Evolutionary conservation across 37 sponge, comb jelly and placozoan genomes (phyloP), one percentile per base, ranked within the genome.

Genomic region (Trichoplax adhaerens): DNA sequence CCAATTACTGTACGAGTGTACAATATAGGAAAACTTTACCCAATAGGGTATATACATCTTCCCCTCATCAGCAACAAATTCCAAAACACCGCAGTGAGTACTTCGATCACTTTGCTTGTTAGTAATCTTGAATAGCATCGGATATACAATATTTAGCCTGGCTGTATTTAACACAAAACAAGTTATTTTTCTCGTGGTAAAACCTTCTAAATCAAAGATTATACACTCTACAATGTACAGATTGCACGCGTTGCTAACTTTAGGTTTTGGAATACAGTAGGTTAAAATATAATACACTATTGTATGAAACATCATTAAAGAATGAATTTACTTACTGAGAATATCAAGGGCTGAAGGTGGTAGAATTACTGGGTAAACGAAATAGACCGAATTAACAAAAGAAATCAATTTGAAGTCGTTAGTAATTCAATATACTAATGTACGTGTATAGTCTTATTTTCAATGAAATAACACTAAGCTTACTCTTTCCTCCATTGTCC

Each of bases 21-120:
- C 63, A 46, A 74, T 66, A 74, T 5, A 62, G 57, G 64, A 58
- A 5, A 53, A 7, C 57, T 83, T 70, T 58, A 89, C 91, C 99
- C 99, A 98, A 72, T 84, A 80, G 50, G 99, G 99, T 50, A 92
- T 71, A 66, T 87, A 98, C 60, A 91, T 76, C 29, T 83, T 72
- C 7, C 99, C 99, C 65, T 98, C 99, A 52, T 92, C 94, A 12
- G 99, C 99, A 3, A 89, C 76, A 77, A 98, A 98, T 81, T 98
- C 99, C 66, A 98, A 60, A 56, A 98, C 99, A 54, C 99, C 99
- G 79, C 87, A 91, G 66, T 87, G 93, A 50, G 90, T 83, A 50
- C 56, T 48, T 4, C 68, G 72, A 7, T 58, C 67, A 0, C 58
- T 54, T 8, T 7, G 52, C 5, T 68, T 62, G 54, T 81, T 88